phyloP scores from a whole-genome alignment of 1,140 invertebrate species.

The Melanaphis sacchari region DNA sequence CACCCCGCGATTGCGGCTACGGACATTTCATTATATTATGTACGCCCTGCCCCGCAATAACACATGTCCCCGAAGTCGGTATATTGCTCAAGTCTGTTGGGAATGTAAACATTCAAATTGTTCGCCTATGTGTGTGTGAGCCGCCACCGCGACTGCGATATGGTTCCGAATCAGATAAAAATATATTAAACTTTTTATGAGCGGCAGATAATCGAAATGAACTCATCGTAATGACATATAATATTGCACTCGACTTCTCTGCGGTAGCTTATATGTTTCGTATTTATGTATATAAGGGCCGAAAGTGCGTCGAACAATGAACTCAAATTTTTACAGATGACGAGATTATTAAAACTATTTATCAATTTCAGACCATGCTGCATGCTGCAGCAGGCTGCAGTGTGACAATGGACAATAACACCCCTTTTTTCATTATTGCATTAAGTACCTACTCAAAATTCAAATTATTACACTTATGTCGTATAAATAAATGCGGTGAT shows the following conservation, averaged over 20 bases:
- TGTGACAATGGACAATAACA: background rate
- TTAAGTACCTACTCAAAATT: background rate
- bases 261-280: background rate
- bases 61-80: conserved; percentile 52
- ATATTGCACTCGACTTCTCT: conserved; percentile 29
- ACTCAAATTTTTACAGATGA: background rate
- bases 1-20: conserved; percentile 31
- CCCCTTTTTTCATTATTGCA: background rate
- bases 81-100: background rate
- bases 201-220: conserved; percentile 32
- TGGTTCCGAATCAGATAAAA: conserved; percentile 37
- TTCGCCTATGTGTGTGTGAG: conserved; percentile 22
- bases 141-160: background rate
- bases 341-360: conserved; percentile 32
- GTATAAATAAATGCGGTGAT: background rate
- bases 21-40: conserved; percentile 53
- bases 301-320: conserved; percentile 23
- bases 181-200: conserved; percentile 38
- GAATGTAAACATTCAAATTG: conserved; percentile 52
- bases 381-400: background rate
- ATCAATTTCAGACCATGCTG: background rate
- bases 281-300: background rate
- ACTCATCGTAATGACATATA: conserved; percentile 38
- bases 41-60: conserved; percentile 36
- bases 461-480: background rate